phyloP scores from a whole-genome alignment of 1,140 invertebrate genomes.

The Anthonomus grandis region DNA sequence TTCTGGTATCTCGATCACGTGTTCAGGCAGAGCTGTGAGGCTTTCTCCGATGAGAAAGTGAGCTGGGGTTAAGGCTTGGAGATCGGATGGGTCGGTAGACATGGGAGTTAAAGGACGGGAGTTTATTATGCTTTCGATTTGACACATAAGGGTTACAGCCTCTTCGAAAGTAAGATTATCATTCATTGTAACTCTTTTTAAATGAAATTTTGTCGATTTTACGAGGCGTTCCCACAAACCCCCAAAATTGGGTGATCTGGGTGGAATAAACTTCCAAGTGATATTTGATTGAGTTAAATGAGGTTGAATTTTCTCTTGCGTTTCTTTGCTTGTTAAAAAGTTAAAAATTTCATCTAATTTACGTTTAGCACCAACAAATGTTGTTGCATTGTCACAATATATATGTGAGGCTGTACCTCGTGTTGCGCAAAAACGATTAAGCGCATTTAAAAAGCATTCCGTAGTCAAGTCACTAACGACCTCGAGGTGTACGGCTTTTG shows the following conservation, averaged over 20 bases:
- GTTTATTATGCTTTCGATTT: no score
- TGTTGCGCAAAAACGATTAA: conserved; percentile 6
- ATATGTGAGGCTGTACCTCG: conserved; percentile 7
- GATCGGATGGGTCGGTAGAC: no score
- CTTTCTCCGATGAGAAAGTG: no score
- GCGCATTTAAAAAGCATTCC: not conserved
- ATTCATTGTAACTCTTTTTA: conserved; percentile 25
- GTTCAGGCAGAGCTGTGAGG: no score
- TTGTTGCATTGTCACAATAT: conserved; percentile 24
- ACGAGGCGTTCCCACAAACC: conserved; percentile 24
- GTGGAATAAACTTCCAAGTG: conserved; percentile 34
- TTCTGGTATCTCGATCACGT: no score
- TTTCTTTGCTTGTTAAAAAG: not conserved
- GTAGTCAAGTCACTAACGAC: not conserved
- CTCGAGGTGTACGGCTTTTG: conserved; percentile 7
- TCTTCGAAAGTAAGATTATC: not conserved
- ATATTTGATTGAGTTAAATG: conserved; percentile 12
- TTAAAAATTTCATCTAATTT: conserved; percentile 9
- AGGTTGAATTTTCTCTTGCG: not conserved
- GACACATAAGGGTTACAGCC: not conserved
- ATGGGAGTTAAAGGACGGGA: no score
- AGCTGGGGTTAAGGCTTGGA: no score
- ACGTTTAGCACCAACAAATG: conserved; percentile 17
- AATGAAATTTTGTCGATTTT: not conserved
- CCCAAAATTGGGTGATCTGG: conserved; percentile 25